Evolutionary conservation across 92 coral and sea anemone species (phyloP).

Genomic region (Palythoa grandis): DNA sequence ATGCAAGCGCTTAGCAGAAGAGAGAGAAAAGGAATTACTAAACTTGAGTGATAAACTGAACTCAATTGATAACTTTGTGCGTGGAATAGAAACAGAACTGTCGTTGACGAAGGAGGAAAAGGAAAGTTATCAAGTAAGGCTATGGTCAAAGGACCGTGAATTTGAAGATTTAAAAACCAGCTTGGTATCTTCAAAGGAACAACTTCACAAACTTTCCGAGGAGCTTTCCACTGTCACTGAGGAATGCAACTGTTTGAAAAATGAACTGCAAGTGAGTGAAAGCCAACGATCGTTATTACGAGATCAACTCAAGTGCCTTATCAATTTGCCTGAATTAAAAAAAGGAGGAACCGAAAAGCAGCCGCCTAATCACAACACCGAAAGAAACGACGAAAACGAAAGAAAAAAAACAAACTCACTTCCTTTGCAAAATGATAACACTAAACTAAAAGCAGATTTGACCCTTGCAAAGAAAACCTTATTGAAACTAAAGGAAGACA

Average conservation of each 20-base stretch:
- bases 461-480: constrained; percentile 90
- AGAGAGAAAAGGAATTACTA: constrained; percentile 28
- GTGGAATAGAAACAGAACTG: constrained; percentile 37
- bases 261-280: constrained; percentile 41
- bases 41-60: constrained; percentile 25
- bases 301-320: constrained; percentile 29
- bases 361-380: not conserved
- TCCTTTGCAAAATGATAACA: constrained; percentile 63
- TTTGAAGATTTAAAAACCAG: constrained; percentile 60
- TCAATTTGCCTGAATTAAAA: constrained; percentile 17
- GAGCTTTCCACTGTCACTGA: constrained; percentile 44
- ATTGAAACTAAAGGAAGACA: constrained; percentile 83
- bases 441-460: constrained; percentile 81
- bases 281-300: constrained; percentile 21
- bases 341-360: not conserved
- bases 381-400: not conserved
- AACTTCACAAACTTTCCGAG: not conserved
- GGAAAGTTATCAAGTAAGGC: constrained; percentile 28
- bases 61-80: constrained; percentile 22
- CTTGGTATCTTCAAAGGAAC: constrained; percentile 44
- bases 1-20: constrained; percentile 24
- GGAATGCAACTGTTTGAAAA: constrained; percentile 15
- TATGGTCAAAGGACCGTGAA: constrained; percentile 42
- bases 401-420: not conserved
- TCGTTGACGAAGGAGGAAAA: constrained; percentile 33